phyloP scores from a whole-genome alignment of 2,888 invertebrate genomes.

The Zhuqinia jingwanae region DNA sequence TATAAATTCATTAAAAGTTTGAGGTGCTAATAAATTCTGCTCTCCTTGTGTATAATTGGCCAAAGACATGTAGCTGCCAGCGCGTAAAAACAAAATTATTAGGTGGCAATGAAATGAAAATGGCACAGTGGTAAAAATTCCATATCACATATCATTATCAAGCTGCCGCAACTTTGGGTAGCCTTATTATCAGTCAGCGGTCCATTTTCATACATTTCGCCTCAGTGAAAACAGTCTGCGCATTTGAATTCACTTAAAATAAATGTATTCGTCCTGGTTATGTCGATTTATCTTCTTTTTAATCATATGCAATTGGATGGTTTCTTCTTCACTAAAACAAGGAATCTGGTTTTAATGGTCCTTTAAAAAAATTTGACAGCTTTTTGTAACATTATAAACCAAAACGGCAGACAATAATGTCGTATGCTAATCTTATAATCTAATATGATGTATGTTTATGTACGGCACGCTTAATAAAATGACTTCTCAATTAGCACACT shows the following conservation, averaged over 20 bases:
- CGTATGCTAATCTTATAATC: neutral
- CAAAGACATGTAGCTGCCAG: slow-evolving; percentile 13
- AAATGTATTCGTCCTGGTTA: slow-evolving; percentile 16
- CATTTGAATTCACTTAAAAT: neutral
- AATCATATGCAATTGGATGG: slow-evolving; percentile 15
- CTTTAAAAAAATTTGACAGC: neutral
- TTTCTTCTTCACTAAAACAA: slow-evolving; percentile 4
- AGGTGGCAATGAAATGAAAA: neutral
- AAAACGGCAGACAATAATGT: neutral
- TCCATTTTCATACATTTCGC: slow-evolving; percentile 2
- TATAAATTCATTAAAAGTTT: no score
- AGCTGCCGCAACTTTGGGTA: slow-evolving; percentile 24
- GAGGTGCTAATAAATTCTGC: slow-evolving; percentile 26
- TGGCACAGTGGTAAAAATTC: neutral
- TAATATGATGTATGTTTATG: neutral
- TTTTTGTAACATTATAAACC: neutral
- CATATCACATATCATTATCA: neutral
- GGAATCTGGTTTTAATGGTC: neutral
- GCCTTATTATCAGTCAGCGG: slow-evolving; percentile 29
- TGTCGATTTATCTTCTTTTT: slow-evolving; percentile 26
- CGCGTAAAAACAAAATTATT: slow-evolving; percentile 12
- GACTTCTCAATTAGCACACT: neutral
- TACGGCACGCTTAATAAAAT: no score
- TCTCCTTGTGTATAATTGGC: slow-evolving; percentile 6
- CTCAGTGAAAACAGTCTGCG: neutral